Evolutionary conservation across 2,113 vertebrate genomes (phyloP), one percentile per base, ranked within the genome.

Genomic region (Eretmochelys imbricata): DNA sequence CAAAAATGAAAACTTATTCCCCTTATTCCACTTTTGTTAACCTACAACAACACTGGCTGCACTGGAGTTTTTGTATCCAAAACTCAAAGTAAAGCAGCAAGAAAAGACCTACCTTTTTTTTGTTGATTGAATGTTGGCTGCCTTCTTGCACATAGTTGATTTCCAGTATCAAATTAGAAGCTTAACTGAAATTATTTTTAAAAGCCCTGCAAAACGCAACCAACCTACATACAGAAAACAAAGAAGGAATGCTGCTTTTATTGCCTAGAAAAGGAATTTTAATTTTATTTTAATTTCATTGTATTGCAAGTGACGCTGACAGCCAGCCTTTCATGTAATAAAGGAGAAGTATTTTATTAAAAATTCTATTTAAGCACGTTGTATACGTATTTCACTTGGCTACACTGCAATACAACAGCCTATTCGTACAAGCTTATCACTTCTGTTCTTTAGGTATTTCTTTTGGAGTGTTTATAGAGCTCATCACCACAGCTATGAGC

Each of bases 331-430:
- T 93, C 53, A 62, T 80, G 24, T 82, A 87, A 92, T 90, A 96
- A 97, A 96, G 76, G 57, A 89, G 75, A 80, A 95, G 94, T 57
- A 91, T 92, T 96, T 97, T 97, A 96, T 97, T 95, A 96, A 84
- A 93, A 93, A 90, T 93, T 96, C 93, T 94, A 20, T 96, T 95
- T 96, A 91, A 93, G 91, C 87, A 89, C 81, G 88, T 91, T 51
- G 87, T 80, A 82, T 96, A 65, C 79, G 46, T 92, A 90, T 97
- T 96, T 95, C 93, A 93, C 90, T 91, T 82, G 82, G 25, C 83
- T 92, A 51, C 72, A 49, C 94, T 78, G 79, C 3, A 19, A 80
- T 22, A 12, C 79, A 90, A 76, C 59, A 83, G 86, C 51, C 42
- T 72, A 81, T 85, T 91, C 13, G 24, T 49, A 13, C 49, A 87